Evolutionary conservation across 2,113 vertebrate genomes (phyloP), one percentile per base, ranked within the genome.

Genomic region (Prunella himalayana): DNA sequence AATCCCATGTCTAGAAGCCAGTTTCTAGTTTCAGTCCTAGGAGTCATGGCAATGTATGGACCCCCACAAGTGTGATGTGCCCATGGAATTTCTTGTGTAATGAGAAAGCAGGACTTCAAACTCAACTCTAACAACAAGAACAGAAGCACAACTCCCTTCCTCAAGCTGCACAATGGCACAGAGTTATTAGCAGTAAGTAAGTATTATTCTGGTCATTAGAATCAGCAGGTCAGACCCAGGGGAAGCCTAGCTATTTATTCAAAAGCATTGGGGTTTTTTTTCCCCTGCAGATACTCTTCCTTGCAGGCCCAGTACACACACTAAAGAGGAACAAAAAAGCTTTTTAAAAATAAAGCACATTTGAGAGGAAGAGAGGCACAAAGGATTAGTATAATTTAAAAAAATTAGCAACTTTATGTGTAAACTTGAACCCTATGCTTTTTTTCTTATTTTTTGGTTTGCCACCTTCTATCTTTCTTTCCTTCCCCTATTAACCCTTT

Each of bases 171-270:
- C 42, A 2, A 63, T 7, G 15, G 61, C 79, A 86, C 44, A 64
- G 66, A 24, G 37, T 70, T 39, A 83, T 64, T 39, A 88, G 44
- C 56, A 83, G 39, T 47, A 64, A 79, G 51, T 88, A 63, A 87
- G 28, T 59, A 91, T 93, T 66, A 81, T 81, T 86, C 76, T 57
- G 56, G 76, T 92, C 93, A 92, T 63, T 47, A 86, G 31, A 95
- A 91, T 66, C 92, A 90, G 64, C 51, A 81, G 56, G 75, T 68
- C 82, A 86, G 75, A 75, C 37, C 24, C 68, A 83, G 13, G 65
- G 44, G 77, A 95, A 92, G 33, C 47, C 65, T 53, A 69, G 23
- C 20, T 63, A 59, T 64, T 90, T 82, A 77, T 77, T 69, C 70
- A 75, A 60, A 82, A 82, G 31, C 10, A 44, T 0, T 64, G 37